Conservation (phyloP, 2,113 vertebrate species). For the Australoheros scitulus region DNA sequence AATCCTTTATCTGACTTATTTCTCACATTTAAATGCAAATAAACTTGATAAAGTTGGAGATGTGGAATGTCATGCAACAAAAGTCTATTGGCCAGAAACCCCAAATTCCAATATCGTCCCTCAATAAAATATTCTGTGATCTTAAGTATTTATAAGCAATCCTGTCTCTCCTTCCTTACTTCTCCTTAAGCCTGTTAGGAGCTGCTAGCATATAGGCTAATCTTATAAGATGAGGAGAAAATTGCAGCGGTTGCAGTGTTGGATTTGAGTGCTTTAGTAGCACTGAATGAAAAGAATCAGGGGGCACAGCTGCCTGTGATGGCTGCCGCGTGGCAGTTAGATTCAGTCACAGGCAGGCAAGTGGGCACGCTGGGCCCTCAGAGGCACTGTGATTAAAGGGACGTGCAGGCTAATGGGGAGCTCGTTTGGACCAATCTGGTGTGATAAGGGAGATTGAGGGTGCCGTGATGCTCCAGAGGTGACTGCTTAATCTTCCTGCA, state of each 20-base stretch:
- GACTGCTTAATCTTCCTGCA: conserved; percentile 46
- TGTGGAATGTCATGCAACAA: neutral
- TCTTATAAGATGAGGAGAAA: neutral
- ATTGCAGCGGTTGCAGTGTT: conserved; percentile 6
- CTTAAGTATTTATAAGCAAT: neutral
- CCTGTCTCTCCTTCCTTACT: neutral
- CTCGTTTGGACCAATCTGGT: conserved; percentile 62
- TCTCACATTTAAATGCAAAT: no score
- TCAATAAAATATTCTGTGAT: neutral
- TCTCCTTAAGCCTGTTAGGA: neutral
- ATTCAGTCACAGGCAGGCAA: conserved; percentile 20
- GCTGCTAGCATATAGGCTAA: neutral
- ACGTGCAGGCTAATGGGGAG: conserved; percentile 54
- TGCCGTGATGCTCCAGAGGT: conserved; percentile 34
- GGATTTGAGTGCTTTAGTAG: conserved; percentile 46
- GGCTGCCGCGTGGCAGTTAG: conserved; percentile 1
- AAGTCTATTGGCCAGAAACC: neutral
- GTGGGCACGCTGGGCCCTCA: conserved; percentile 26
- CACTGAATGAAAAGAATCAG: conserved; percentile 24
- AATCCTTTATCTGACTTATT: neutral
- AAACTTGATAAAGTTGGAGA: no score
- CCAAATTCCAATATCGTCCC: neutral
- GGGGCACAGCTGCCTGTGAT: conserved; percentile 16
- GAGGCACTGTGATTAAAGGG: conserved; percentile 58
- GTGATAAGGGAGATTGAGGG: conserved; percentile 56